Conservation (phyloP, 2,888 invertebrate species). For the Melanostoma mellinum region DNA sequence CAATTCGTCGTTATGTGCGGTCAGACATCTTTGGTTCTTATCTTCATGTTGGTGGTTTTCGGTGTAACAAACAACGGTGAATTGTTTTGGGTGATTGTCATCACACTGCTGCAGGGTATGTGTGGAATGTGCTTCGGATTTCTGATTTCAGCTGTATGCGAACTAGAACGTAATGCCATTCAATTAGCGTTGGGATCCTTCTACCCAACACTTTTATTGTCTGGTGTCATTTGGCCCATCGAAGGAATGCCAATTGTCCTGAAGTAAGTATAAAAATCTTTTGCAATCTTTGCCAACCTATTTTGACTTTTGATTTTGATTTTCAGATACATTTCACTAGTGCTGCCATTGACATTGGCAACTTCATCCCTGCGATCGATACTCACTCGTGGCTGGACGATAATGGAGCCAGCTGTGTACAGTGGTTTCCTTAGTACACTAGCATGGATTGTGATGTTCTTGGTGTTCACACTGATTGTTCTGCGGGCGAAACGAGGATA, state of each 20-base stretch:
- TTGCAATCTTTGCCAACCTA: background rate
- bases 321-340: conserved; percentile 88
- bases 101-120: conserved; percentile 94
- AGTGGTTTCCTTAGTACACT: conserved; percentile 93
- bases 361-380: conserved; percentile 94
- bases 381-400: conserved; percentile 93
- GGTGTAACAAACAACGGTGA: conserved; percentile 95
- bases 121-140: conserved; percentile 99
- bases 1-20: conserved; percentile 98
- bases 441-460: conserved; percentile 92
- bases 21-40: conserved; percentile 93
- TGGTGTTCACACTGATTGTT: conserved; percentile 90
- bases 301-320: background rate
- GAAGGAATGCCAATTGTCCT: conserved; percentile 96
- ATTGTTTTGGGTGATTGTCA: conserved; percentile 90
- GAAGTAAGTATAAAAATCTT: conserved; percentile 79
- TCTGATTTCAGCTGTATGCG: conserved; percentile 95
- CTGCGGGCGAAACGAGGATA: conserved; percentile 91
- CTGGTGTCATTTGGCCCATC: conserved; percentile 98
- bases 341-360: conserved; percentile 94
- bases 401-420: conserved; percentile 92
- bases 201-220: conserved; percentile 95
- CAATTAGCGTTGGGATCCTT: conserved; percentile 96
- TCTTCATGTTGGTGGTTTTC: conserved; percentile 95
- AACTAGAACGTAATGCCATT: conserved; percentile 95